Evolutionary conservation across 2,888 invertebrate species (phyloP).

Genomic region (Himalopsyche japonica): DNA sequence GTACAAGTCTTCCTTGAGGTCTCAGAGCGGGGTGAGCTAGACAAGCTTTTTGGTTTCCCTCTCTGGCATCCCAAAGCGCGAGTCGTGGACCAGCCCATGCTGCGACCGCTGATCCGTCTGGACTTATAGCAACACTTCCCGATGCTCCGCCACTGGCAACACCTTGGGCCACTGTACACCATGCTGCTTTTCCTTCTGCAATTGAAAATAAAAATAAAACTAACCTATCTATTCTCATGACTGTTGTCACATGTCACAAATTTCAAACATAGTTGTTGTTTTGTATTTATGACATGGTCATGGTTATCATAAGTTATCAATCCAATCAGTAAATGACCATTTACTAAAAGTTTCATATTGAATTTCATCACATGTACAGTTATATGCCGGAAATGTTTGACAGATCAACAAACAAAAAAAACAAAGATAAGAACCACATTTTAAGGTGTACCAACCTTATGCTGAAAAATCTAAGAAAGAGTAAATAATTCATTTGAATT

Average conservation of each 20-base stretch:
- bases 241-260: no score
- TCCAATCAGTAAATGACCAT: no score
- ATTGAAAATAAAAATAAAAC: neutral
- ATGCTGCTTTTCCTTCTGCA: conserved; percentile 35
- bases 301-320: neutral
- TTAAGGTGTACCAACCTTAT: no score
- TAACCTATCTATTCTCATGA: neutral
- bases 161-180: conserved; percentile 26
- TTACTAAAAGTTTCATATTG: no score
- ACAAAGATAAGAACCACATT: no score
- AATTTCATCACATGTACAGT: no score
- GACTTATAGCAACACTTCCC: conserved; percentile 55
- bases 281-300: no score
- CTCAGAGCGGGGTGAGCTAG: conserved; percentile 54
- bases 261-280: no score
- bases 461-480: no score
- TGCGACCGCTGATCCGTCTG: conserved; percentile 57
- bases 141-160: conserved; percentile 27
- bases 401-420: no score
- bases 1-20: conserved; percentile 53
- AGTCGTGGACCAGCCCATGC: conserved; percentile 58
- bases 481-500: no score
- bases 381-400: no score
- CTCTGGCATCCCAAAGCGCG: conserved; percentile 55
- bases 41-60: conserved; percentile 51